Evolutionary conservation across 2,113 vertebrate species (phyloP).

Genomic region (Vicugna pacos): DNA sequence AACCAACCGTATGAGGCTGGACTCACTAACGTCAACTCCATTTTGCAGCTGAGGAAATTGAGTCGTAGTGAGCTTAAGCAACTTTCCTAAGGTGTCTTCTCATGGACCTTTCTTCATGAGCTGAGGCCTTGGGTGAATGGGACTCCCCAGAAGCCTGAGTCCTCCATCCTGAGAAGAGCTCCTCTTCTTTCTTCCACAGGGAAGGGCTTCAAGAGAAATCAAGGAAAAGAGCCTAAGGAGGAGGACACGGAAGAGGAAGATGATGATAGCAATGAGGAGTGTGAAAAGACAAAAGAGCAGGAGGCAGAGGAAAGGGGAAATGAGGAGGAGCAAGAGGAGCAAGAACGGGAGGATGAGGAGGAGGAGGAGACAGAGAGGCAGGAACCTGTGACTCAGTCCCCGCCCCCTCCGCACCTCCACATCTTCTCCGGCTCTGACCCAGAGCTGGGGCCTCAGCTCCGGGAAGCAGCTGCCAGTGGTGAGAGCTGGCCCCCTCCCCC

Average conservation of each 20-base stretch:
- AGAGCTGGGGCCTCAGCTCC: slow-evolving; percentile 85
- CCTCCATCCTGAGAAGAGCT: neutral
- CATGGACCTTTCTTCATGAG: neutral
- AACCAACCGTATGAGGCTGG: neutral
- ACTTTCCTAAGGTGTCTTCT: neutral
- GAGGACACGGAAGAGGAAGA: neutral
- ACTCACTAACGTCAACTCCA: neutral
- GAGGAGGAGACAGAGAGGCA: neutral
- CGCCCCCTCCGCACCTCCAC: neutral
- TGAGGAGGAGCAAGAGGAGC: neutral
- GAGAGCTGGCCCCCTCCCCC: neutral
- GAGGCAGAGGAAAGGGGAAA: neutral
- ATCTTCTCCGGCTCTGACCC: slow-evolving; percentile 86
- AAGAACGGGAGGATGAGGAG: neutral
- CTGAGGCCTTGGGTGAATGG: neutral
- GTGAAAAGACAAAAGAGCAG: neutral
- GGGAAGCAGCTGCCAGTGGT: slow-evolving; percentile 87
- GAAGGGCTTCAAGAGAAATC: neutral
- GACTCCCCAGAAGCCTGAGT: neutral
- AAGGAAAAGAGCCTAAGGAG: neutral
- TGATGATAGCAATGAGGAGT: neutral
- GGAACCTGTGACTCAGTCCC: neutral
- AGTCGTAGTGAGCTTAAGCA: neutral
- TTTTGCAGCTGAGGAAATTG: neutral
- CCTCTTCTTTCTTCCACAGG: slow-evolving; percentile 55